These are phyloP conservation scores for Hoplodrina ambigua DNA, from an alignment of 2,888 invertebrate species.

Conservation along the genomic window DNA sequence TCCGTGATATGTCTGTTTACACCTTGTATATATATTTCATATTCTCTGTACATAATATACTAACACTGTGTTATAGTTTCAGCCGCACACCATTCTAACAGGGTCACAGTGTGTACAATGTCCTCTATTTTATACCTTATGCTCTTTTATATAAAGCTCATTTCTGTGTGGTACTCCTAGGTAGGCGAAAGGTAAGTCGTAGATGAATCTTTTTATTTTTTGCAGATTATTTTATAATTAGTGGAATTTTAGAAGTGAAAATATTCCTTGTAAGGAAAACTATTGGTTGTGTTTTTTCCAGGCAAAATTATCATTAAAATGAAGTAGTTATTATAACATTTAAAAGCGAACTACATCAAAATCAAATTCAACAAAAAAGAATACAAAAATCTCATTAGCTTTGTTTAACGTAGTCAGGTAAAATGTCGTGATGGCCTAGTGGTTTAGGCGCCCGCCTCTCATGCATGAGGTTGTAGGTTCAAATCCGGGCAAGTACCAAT, in stretches of 20 bases:
- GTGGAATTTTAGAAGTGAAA: neutral
- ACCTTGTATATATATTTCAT: slow-evolving; percentile 57
- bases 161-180: slow-evolving; percentile 60
- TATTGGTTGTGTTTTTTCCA: slow-evolving; percentile 3
- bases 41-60: slow-evolving; percentile 56
- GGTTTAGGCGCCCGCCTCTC: too few species aligned
- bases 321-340: neutral
- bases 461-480: too few species aligned
- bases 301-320: neutral
- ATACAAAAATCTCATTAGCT: neutral
- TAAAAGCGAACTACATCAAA: neutral
- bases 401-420: neutral
- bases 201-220: neutral
- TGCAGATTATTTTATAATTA: slow-evolving; percentile 2
- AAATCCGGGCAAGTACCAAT: too few species aligned
- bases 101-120: slow-evolving; percentile 78
- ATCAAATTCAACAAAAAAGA: neutral
- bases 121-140: slow-evolving; percentile 57
- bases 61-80: slow-evolving; percentile 69
- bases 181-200: slow-evolving; percentile 63
- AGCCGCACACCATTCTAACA: slow-evolving; percentile 69
- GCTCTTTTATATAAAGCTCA: slow-evolving; percentile 37
- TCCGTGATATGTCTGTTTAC: neutral
- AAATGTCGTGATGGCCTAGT: too few species aligned
- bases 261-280: neutral